Conservation (phyloP, 2,888 invertebrate species). For the Escarpia spicata region DNA sequence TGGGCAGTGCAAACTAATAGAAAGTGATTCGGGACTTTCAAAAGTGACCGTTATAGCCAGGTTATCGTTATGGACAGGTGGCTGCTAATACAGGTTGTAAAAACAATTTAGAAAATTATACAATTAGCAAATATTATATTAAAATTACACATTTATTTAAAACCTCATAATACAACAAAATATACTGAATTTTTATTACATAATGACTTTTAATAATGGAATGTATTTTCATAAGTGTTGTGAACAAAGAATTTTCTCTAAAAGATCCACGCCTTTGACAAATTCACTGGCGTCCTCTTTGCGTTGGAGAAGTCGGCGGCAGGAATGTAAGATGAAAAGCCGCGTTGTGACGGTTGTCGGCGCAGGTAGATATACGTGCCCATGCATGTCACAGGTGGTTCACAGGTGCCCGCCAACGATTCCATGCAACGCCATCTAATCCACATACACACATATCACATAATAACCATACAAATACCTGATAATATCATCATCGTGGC, state of each 20-base stretch:
- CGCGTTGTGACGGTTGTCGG: background rate
- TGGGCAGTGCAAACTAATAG: too few species aligned
- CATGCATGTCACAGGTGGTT: conserved; percentile 13
- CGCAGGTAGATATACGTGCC: background rate
- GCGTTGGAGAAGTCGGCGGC: background rate
- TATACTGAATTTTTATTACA: too few species aligned
- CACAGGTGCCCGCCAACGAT: background rate
- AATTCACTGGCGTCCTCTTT: background rate
- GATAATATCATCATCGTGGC: conserved; percentile 66
- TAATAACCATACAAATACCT: conserved; percentile 52
- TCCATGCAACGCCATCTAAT: background rate
- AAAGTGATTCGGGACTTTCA: too few species aligned
- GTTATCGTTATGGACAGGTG: too few species aligned
- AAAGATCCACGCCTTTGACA: background rate
- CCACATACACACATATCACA: background rate
- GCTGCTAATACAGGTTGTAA: too few species aligned
- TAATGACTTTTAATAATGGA: too few species aligned
- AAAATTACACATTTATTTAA: too few species aligned
- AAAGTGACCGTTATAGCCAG: too few species aligned
- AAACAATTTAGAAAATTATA: too few species aligned
- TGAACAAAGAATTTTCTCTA: background rate
- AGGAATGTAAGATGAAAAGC: background rate
- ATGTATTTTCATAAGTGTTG: background rate
- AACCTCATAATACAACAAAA: too few species aligned
- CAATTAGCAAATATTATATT: too few species aligned